Percentiles rank a stretch among this genome's conserved stretches.
These are phyloP conservation scores for Ophion costatus DNA, from an alignment of 2,888 invertebrate species.

Conservation along the genomic window DNA sequence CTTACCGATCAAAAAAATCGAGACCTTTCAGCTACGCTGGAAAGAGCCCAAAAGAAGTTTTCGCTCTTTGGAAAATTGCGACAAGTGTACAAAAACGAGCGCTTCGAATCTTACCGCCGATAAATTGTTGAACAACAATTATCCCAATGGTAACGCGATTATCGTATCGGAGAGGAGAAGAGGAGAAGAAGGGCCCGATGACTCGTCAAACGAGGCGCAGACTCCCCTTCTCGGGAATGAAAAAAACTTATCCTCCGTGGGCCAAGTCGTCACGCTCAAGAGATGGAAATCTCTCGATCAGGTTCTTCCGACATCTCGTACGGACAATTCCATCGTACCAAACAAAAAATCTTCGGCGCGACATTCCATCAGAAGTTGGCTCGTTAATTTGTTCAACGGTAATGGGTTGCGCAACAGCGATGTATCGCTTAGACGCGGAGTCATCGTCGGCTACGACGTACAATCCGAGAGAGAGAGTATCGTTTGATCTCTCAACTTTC, in stretches of 20 bases:
- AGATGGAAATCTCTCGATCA: slow-evolving; percentile 92
- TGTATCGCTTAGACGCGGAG: slow-evolving; percentile 85
- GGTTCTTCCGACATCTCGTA: slow-evolving; percentile 85
- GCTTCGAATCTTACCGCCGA: slow-evolving; percentile 83
- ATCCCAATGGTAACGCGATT: slow-evolving; percentile 85
- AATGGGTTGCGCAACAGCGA: slow-evolving; percentile 89
- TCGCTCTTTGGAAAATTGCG: slow-evolving; percentile 85
- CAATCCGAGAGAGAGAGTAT: slow-evolving; percentile 87
- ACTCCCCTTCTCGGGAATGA: slow-evolving; percentile 83
- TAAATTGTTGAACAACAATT: slow-evolving; percentile 85
- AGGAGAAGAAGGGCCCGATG: slow-evolving; percentile 64
- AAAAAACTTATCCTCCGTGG: slow-evolving; percentile 77
- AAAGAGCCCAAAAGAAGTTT: slow-evolving; percentile 80
- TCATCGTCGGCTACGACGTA: slow-evolving; percentile 85
- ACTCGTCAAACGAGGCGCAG: slow-evolving; percentile 80
- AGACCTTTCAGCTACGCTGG: slow-evolving; percentile 76
- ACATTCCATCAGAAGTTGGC: slow-evolving; percentile 89
- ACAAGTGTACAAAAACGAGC: slow-evolving; percentile 82
- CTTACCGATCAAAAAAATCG: slow-evolving; percentile 70
- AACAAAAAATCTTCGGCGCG: slow-evolving; percentile 87
- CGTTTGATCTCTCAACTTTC: slow-evolving; percentile 81
- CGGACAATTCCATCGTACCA: slow-evolving; percentile 79
- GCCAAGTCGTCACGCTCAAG: slow-evolving; percentile 82
- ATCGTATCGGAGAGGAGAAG: slow-evolving; percentile 72
- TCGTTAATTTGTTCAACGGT: slow-evolving; percentile 90